phyloP scores from a whole-genome alignment of 2,113 vertebrate species.

The Lepus americanus region DNA sequence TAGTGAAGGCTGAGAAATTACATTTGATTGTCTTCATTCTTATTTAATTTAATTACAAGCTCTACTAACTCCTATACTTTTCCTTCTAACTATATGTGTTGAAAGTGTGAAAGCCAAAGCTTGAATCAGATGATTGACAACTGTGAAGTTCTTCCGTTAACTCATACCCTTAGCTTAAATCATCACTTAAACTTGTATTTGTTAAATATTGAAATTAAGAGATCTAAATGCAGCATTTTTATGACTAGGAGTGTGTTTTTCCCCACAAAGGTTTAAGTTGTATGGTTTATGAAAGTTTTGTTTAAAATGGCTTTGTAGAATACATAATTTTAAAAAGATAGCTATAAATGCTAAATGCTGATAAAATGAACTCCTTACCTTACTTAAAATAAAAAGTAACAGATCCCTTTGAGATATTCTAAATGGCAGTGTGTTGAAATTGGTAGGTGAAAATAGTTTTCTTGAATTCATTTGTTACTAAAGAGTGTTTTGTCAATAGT shows the following conservation, averaged over 20 bases:
- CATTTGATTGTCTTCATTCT: not conserved
- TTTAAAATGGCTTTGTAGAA: slow-evolving; percentile 31
- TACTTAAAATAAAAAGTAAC: slow-evolving; percentile 13
- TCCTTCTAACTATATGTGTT: not conserved
- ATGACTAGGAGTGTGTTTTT: not conserved
- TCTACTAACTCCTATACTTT: slow-evolving; percentile 32
- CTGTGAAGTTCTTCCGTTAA: slow-evolving; percentile 11
- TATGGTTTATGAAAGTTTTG: slow-evolving; percentile 7
- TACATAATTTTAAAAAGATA: not conserved
- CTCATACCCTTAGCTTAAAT: slow-evolving; percentile 31
- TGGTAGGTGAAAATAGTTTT: not conserved
- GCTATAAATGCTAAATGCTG: not conserved
- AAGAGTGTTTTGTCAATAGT: not conserved
- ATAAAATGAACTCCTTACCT: not conserved
- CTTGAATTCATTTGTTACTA: not conserved
- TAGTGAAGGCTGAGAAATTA: not conserved
- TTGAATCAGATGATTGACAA: slow-evolving; percentile 23
- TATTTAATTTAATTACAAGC: slow-evolving; percentile 4
- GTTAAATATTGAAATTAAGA: slow-evolving; percentile 43
- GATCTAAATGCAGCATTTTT: not conserved
- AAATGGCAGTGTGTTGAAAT: not conserved
- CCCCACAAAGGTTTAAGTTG: not conserved
- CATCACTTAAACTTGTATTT: slow-evolving; percentile 48
- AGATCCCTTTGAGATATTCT: not conserved
- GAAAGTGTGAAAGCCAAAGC: slow-evolving; percentile 34